Base-by-base conservation (phyloP, 2,888 invertebrate genomes). In the Nasonovia ribisnigri region DNA sequence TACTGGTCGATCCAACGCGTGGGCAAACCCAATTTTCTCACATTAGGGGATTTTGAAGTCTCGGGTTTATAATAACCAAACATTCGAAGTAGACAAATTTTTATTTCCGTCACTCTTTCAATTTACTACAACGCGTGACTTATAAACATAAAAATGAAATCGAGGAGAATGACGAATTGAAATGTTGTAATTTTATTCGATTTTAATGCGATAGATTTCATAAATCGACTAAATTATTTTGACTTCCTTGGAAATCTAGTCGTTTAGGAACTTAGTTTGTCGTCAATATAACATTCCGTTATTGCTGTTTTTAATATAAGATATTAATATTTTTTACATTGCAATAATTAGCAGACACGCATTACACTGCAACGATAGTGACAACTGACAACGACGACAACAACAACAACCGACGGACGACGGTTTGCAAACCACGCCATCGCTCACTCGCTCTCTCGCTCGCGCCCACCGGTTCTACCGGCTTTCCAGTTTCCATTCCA, bases 401-500 rank as follows among this genome's bases (percentile, higher is more conserved):
- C 87, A 88, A 54, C 88, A 88, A 54, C 88, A 42, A 54, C 88
- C 51, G 51, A 42, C 13, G 42, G 42, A 6, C 13, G 4, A n/a
- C 89, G 43, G n/a, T 89, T 60, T n/a, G 60, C 13, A 20, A 16
- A 13, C 51, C 51, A 8, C 60, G 57, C 89, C n/a, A n/a, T 43
- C 89, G 60, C 29, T 43, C 29, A n/a, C 29, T 36, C 67, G 43
- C 89, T 60, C 89, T 89, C 89, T 89, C 89, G 89, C 43, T 60
- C 43, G 60, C 43, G 89, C 43, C 60, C 89, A 89, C 89, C 84
- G 91, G 51, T 84, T 84, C 84, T 42, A 43, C 42, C 91, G 91
- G 84, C 91, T 91, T 91, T 91, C 91, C 84, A 84, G 84, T 91
- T 91, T 91, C 91, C 84, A 84, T 84, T 91, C 84, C 57, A 84